Evolutionary conservation across 2,797 vertebrate genomes (phyloP).

Genomic region (Lophotriccus pileatus): DNA sequence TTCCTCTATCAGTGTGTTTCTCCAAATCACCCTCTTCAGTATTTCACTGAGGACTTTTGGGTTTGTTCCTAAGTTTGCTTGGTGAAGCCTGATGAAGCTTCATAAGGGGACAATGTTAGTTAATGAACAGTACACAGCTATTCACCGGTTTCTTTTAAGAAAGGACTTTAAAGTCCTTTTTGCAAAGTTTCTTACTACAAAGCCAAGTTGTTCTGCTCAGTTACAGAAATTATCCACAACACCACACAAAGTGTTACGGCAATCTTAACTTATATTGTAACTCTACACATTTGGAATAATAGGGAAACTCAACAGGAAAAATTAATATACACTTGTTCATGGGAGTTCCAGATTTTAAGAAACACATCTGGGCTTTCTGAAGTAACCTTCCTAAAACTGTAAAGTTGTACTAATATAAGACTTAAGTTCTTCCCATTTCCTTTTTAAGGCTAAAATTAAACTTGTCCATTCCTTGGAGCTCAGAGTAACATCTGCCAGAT

Average conservation of each 20-base stretch:
- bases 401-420: slow-evolving; percentile 69
- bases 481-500: slow-evolving; percentile 75
- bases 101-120: not conserved
- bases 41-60: not conserved
- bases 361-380: slow-evolving; percentile 24
- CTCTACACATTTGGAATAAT: not conserved
- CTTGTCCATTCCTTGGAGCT: slow-evolving; percentile 69
- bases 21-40: not conserved
- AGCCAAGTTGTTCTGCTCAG: not conserved
- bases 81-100: not conserved
- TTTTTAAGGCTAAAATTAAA: slow-evolving; percentile 77
- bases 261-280: not conserved
- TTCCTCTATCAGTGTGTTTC: not conserved
- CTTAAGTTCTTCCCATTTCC: slow-evolving; percentile 75
- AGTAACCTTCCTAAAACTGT: slow-evolving; percentile 66
- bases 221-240: not conserved
- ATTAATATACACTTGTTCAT: not conserved
- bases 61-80: not conserved
- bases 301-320: not conserved
- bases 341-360: slow-evolving; percentile 35
- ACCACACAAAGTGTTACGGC: not conserved
- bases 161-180: not conserved
- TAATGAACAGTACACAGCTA: not conserved
- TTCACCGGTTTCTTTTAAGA: not conserved
- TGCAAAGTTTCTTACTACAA: not conserved